These are phyloP conservation scores for Ifrita kowaldi DNA, from an alignment of 2,113 vertebrate genomes.

Conservation along the genomic window DNA sequence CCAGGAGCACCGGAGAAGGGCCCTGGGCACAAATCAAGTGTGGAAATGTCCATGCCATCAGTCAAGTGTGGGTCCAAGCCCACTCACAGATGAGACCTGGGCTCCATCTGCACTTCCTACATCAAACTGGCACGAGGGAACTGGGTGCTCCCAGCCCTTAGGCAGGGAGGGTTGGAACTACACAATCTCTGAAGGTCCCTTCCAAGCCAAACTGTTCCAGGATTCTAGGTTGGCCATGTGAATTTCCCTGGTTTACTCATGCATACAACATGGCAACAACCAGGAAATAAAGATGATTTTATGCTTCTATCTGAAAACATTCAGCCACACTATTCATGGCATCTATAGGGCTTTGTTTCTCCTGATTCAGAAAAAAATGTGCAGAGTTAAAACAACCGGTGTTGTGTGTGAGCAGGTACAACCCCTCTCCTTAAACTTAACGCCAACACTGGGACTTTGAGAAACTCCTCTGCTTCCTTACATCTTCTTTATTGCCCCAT, in stretches of 20 bases:
- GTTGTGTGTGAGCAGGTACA: background rate
- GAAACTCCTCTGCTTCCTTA: background rate
- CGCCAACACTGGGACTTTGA: rapidly evolving
- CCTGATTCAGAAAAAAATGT: background rate
- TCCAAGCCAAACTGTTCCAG: background rate
- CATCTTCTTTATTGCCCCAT: background rate
- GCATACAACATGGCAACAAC: background rate
- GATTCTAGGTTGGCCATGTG: background rate
- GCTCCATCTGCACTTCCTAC: background rate
- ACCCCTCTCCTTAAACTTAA: background rate
- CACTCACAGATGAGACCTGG: background rate
- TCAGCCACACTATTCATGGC: background rate
- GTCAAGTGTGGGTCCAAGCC: background rate
- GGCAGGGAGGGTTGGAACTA: background rate
- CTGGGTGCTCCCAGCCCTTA: background rate
- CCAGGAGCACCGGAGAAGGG: background rate
- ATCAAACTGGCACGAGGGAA: rapidly evolving
- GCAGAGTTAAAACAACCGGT: background rate
- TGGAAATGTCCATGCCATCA: background rate
- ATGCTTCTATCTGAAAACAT: background rate
- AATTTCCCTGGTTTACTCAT: background rate
- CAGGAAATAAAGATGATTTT: background rate
- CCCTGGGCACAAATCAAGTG: background rate
- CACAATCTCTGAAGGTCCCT: background rate
- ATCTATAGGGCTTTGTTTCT: background rate